Conservation (phyloP, 2,113 vertebrate species). For the Nyctereutes procyonoides region DNA sequence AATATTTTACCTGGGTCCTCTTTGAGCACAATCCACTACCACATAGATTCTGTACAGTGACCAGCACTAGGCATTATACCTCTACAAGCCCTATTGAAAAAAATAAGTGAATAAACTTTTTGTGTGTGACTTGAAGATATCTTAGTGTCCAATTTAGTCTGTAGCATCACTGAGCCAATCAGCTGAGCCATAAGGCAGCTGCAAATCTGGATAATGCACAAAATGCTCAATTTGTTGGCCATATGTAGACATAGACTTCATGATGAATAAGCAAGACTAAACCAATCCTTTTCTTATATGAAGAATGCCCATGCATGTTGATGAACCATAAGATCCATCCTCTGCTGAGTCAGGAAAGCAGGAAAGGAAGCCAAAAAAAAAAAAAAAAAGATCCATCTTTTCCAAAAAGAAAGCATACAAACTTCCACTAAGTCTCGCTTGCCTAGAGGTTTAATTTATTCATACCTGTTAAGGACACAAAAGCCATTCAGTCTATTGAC, state of each 20-base stretch:
- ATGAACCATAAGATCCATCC: not conserved
- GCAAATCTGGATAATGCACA: conserved; percentile 73
- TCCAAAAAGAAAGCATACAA: conserved; percentile 61
- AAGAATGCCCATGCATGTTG: conserved; percentile 4
- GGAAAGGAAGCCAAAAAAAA: conserved; percentile 28
- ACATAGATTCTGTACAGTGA: not conserved
- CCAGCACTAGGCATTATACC: not conserved
- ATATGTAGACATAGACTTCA: conserved; percentile 64
- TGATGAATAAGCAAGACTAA: conserved; percentile 77
- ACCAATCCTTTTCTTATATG: conserved; percentile 46
- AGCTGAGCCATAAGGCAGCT: conserved; percentile 75
- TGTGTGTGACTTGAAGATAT: conserved; percentile 64
- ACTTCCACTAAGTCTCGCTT: conserved; percentile 78
- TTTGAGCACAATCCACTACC: not conserved
- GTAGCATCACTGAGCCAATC: conserved; percentile 74
- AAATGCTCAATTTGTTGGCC: conserved; percentile 74
- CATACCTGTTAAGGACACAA: conserved; percentile 78
- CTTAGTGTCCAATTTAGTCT: conserved; percentile 69
- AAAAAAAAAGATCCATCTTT: conserved; percentile 11
- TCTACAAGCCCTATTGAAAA: not conserved
- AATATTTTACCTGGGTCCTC: not conserved
- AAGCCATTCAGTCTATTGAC: conserved; percentile 64
- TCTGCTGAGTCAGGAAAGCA: conserved; percentile 57
- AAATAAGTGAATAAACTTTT: not conserved
- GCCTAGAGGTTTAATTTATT: conserved; percentile 80